Evolutionary conservation across 2,888 invertebrate genomes (phyloP), one percentile per base, ranked within the genome.

Genomic region (Ypsolopha sequella): DNA sequence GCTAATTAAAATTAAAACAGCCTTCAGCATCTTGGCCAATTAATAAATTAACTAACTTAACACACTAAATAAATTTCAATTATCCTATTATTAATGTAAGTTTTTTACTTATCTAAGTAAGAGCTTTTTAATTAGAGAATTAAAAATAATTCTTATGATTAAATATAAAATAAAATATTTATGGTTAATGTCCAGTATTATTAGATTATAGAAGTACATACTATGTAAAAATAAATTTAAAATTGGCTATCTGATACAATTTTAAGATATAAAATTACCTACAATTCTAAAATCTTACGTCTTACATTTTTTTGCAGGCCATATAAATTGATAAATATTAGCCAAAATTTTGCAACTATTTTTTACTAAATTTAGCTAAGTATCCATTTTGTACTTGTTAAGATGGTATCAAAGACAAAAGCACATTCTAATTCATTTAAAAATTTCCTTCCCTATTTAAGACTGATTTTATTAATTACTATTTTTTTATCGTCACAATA

Each of bases 151-250:
- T 82, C 82, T 84, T 84, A 84, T 82, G 80, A 84, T 78, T 38
- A 14, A 48, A 66, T 76, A 64, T 74, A 81, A 78, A 80, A 74
- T 76, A 70, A 78, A 76, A 76, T 74, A 76, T 81, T 77, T 77
- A 75, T 76, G 80, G 78, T 81, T 70, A 84, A 81, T 82, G 82
- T 85, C 84, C 85, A 85, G 80, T 85, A 84, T 85, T 81, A 81
- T 82, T 84, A 84, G 80, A 81, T 73, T 39, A 34, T 52, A 52
- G 44, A 13, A 36, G 24, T 24, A 24, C 24, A 24, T 24, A 24
- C 2, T 24, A 24, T 24, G 24, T 24, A 24, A 24, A 24, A 24
- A 24, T 24, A 70, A 73, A 77, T 80, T 46, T 46, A 34, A 43
- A 33, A 72, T 73, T 73, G 73, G 75, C 72, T 72, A 72, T 68